Evolutionary conservation across 2,888 invertebrate species (phyloP), one percentile per base, ranked within the genome.

Genomic region (Chymomyza caudatula): DNA sequence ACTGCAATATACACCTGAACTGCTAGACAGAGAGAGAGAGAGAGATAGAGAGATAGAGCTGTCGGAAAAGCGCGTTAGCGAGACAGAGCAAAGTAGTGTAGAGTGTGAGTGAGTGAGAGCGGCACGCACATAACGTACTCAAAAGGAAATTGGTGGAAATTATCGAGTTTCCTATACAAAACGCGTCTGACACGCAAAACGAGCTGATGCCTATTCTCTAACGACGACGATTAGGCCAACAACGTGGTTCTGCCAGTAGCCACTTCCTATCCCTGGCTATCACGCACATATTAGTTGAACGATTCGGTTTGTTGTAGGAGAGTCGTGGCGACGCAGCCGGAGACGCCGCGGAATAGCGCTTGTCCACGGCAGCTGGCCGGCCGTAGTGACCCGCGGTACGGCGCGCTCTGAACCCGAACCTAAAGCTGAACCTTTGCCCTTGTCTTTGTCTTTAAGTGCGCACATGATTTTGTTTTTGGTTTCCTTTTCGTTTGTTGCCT

Each of bases 91-190:
- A n/a, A n/a, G n/a, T n/a, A n/a, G n/a, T n/a, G n/a, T n/a, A n/a
- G n/a, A n/a, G 8, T 8, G 29, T 1, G 29, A 0, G 8, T 8
- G 29, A 5, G 2, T 11, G 29, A 11, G 29, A 37, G 29, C 29
- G 29, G 29, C 29, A 37, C 29, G 29, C 29, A 37, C 29, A 37
- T 37, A 37, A 37, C 29, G 29, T 37, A 74, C 69, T 68, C 61
- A 67, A 80, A 56, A 86, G 81, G 81, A 81, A 81, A 81, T 81
- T 85, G 81, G 84, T 81, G 86, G 81, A 81, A 81, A 81, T 81
- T 81, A 81, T 86, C 84, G 78, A 81, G 81, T 81, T 81, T 81
- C 81, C 81, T 81, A 76, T 86, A 86, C 81, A 86, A 81, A 81
- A 81, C 78, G 84, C 81, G 81, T 65, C 72, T 78, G 71, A 74